Base-by-base conservation (phyloP, 2,888 invertebrate genomes). In the Xestia ashworthii region DNA sequence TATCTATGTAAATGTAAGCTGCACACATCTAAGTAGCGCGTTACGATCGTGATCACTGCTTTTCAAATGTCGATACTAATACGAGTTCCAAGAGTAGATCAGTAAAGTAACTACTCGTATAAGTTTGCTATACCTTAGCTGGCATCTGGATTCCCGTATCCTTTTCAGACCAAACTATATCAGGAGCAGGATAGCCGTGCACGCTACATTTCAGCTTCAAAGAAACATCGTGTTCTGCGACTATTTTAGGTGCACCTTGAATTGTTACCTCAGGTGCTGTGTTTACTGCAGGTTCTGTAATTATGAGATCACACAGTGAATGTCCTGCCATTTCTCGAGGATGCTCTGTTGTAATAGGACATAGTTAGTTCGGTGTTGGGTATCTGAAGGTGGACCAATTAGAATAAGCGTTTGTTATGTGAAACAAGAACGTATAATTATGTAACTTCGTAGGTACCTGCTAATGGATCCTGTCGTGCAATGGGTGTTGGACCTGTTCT, bases 201-300 rank as follows among this genome's bases (percentile, higher is more conserved):
- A 94, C 90, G 82, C 89, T 91, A 76, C 95, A 95, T 66, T 88
- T 89, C 16, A 95, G 53, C n/a, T 89, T 85, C 5, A 94, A 44
- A 0, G 90, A 80, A 55, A 84, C 70, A 25, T 87, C 80, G 74
- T 88, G 91, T 19, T 89, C 82, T 5, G 81, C 85, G 3, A 77
- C 77, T 12, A 92, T 75, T 75, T 81, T 82, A 1, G 83, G 32
- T 0, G 79, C 87, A 46, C 85, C 91, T 1, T 88, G 79, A 46
- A 94, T 90, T 1, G 76, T 88, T 12, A 91, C 81, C 16, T 6
- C 69, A 0, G 95, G 93, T 25, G 84, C 69, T 71, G 77, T 89
- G 11, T 87, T 67, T 64, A 77, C 71, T 67, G 75, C 78, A 25
- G 46, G 74, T 32, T 83, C 91, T 90, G 87, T 73, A 86, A 85